These are phyloP conservation scores for Diadophis punctatus DNA, from an alignment of 2,113 vertebrate genomes.

Conservation along the genomic window DNA sequence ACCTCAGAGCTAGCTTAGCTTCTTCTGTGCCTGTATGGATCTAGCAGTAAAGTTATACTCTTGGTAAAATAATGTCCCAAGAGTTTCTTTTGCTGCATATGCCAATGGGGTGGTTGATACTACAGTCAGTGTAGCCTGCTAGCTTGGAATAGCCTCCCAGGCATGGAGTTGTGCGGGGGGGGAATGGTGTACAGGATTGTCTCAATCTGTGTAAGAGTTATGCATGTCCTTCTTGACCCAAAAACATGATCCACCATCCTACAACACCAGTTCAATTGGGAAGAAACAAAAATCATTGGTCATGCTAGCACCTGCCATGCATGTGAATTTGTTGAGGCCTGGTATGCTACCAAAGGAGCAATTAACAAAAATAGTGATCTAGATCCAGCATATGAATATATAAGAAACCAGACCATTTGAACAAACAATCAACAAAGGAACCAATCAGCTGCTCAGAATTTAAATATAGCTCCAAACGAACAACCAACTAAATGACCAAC, in stretches of 20 bases:
- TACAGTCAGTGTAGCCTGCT: slow-evolving; percentile 22
- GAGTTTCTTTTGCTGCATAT: background rate
- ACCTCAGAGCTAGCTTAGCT: background rate
- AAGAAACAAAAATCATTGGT: too few species aligned
- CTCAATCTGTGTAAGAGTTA: slow-evolving; percentile 17
- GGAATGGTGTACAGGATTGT: slow-evolving; percentile 5
- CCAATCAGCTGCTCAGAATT: too few species aligned
- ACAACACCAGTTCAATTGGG: too few species aligned
- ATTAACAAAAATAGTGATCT: too few species aligned
- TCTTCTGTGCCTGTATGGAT: background rate
- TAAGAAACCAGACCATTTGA: too few species aligned
- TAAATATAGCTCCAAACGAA: too few species aligned
- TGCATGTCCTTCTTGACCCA: background rate
- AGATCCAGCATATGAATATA: too few species aligned
- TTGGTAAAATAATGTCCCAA: background rate
- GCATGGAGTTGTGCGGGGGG: background rate
- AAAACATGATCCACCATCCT: background rate
- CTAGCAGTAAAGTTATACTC: background rate
- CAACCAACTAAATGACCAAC: too few species aligned
- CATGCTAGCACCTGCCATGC: too few species aligned
- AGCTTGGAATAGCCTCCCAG: slow-evolving; percentile 19
- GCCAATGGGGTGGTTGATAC: background rate
- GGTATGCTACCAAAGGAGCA: too few species aligned
- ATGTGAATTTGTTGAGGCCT: too few species aligned
- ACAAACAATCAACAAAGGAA: too few species aligned